Evolutionary conservation across 1,140 invertebrate genomes (phyloP).

Genomic region (Hetaerina americana): DNA sequence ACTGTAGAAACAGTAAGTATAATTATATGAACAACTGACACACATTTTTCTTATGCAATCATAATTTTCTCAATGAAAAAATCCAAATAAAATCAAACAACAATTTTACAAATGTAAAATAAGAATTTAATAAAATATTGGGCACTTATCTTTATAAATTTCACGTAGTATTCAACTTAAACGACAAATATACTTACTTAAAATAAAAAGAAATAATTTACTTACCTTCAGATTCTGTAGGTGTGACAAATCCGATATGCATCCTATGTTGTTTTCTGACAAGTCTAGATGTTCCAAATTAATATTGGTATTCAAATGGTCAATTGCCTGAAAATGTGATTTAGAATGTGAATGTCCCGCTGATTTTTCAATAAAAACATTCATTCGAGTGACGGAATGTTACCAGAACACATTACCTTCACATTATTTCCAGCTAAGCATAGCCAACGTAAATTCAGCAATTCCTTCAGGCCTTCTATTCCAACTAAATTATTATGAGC

Average conservation of each 20-base stretch:
- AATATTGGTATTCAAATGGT: conserved; percentile 67
- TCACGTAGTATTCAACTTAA: no score
- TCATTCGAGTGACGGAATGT: neutral
- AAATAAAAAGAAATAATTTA: neutral
- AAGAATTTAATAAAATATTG: no score
- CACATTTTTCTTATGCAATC: no score
- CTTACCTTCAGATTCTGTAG: conserved; percentile 64
- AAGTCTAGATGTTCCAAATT: conserved; percentile 72
- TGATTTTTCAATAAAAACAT: neutral
- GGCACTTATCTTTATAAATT: no score
- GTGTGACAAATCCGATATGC: conserved; percentile 69
- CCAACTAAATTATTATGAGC: conserved; percentile 76
- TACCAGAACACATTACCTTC: conserved; percentile 34
- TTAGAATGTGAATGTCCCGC: neutral
- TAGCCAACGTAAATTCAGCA: conserved; percentile 62
- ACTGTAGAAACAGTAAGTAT: no score
- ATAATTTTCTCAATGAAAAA: no score
- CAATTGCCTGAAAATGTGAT: conserved; percentile 53
- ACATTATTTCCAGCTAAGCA: conserved; percentile 59
- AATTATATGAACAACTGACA: no score
- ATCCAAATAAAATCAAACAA: no score
- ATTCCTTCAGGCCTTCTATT: conserved; percentile 77
- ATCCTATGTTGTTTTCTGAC: conserved; percentile 76
- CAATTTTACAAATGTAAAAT: no score
- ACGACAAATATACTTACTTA: no score